A percentile compares a stretch with the other conserved stretches of the same genome.
These are phyloP conservation scores for Coenonympha arcania DNA, from an alignment of 2,888 invertebrate genomes.

Conservation along the genomic window DNA sequence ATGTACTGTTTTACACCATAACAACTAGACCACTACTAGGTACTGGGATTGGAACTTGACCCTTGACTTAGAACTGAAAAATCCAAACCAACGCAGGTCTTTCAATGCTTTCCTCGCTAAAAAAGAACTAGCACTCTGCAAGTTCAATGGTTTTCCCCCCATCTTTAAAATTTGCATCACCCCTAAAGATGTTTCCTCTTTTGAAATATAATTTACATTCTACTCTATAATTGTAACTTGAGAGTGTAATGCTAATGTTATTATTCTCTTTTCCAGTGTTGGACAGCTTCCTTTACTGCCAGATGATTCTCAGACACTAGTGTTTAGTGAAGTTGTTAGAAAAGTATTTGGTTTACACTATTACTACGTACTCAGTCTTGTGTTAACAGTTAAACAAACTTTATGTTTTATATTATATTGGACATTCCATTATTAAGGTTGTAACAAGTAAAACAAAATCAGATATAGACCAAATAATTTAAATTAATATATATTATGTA, in stretches of 20 bases:
- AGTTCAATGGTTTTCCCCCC: no score
- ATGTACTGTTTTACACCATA: no score
- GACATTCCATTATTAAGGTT: conserved; percentile 15
- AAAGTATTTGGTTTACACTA: not conserved
- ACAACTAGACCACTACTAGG: no score
- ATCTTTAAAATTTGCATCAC: no score
- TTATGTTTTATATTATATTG: not conserved
- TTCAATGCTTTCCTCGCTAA: no score
- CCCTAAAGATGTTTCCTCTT: no score
- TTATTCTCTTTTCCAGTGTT: conserved; percentile 50
- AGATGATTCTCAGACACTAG: conserved; percentile 66
- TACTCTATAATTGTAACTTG: no score
- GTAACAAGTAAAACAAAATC: not conserved
- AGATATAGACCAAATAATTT: not conserved
- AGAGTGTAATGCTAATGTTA: not conserved
- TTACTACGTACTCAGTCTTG: not conserved
- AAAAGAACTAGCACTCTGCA: no score
- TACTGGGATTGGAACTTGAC: no score
- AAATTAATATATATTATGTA: not conserved
- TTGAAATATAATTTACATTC: no score
- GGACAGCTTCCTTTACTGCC: conserved; percentile 68
- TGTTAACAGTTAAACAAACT: not conserved
- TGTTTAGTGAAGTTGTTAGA: conserved; percentile 10
- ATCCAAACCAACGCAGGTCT: no score
- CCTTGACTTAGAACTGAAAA: no score